A percentile compares a stretch with the other conserved stretches of the same genome.
Conservation (phyloP, 2,888 invertebrate species). For the Cerastoderma edule region DNA sequence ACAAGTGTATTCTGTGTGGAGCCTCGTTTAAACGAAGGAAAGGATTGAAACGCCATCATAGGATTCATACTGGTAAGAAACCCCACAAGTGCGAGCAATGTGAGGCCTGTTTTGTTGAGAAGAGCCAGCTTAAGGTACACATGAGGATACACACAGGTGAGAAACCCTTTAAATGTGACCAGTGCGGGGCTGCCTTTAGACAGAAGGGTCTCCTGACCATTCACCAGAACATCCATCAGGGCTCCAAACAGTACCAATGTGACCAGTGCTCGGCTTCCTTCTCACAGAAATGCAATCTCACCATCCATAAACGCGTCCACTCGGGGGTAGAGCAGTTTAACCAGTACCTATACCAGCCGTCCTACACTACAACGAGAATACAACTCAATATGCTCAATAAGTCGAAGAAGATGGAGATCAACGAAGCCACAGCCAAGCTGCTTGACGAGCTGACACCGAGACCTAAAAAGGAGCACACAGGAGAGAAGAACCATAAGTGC, state of each 20-base stretch:
- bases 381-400: slow-evolving; percentile 20
- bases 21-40: slow-evolving; percentile 19
- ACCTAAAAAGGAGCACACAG: not conserved
- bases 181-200: slow-evolving; percentile 15
- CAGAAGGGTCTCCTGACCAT: slow-evolving; percentile 20
- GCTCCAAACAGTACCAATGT: slow-evolving; percentile 9
- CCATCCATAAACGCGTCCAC: slow-evolving; percentile 17
- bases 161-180: slow-evolving; percentile 22
- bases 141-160: slow-evolving; percentile 17
- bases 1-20: slow-evolving; percentile 17
- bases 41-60: slow-evolving; percentile 17
- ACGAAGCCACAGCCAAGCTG: slow-evolving; percentile 15
- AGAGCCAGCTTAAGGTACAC: slow-evolving; percentile 15
- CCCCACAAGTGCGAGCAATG: slow-evolving; percentile 12
- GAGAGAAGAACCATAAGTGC: slow-evolving; percentile 15
- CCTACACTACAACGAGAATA: slow-evolving; percentile 16
- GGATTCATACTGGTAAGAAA: slow-evolving; percentile 18
- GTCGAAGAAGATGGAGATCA: slow-evolving; percentile 21
- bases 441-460: slow-evolving; percentile 12
- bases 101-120: slow-evolving; percentile 11
- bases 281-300: slow-evolving; percentile 21
- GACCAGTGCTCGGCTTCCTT: slow-evolving; percentile 14
- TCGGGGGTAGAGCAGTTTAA: slow-evolving; percentile 12
- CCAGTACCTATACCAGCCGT: slow-evolving; percentile 16
- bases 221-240: slow-evolving; percentile 19